Percentiles rank a stretch among this genome's conserved stretches.
Conservation (phyloP, 1,140 invertebrate species). For the Drosophila sechellia region DNA sequence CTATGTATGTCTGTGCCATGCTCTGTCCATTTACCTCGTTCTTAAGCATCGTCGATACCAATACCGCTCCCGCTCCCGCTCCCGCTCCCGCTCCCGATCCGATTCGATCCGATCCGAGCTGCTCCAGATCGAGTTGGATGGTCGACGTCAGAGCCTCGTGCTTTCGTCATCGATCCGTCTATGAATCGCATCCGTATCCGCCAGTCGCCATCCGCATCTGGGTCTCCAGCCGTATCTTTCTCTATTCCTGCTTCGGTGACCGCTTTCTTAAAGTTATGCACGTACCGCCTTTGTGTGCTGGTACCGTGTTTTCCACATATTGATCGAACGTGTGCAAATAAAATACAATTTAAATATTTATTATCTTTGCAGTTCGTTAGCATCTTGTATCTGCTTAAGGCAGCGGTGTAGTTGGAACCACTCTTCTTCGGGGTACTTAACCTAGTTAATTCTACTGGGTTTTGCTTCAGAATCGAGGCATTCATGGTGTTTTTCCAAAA, state of each 20-base stretch:
- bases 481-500: no score
- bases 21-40: constrained; percentile 17
- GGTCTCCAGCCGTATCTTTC: constrained; percentile 20
- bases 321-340: constrained; percentile 83
- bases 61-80: not conserved
- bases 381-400: constrained; percentile 79
- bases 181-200: constrained; percentile 63
- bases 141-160: constrained; percentile 25
- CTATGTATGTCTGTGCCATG: constrained; percentile 39
- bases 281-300: constrained; percentile 28
- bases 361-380: constrained; percentile 84
- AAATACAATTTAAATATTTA: constrained; percentile 84
- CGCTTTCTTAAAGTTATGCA: constrained; percentile 53
- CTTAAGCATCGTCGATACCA: not conserved
- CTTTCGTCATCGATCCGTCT: constrained; percentile 53
- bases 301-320: constrained; percentile 67
- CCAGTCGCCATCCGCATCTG: constrained; percentile 42
- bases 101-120: constrained; percentile 3
- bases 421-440: constrained; percentile 3
- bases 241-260: constrained; percentile 26
- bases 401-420: constrained; percentile 10
- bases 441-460: not conserved
- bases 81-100: not conserved
- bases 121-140: constrained; percentile 54
- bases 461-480: not conserved